Conservation (phyloP, 2,888 invertebrate species). For the Thecocarcelia acutangulata region DNA sequence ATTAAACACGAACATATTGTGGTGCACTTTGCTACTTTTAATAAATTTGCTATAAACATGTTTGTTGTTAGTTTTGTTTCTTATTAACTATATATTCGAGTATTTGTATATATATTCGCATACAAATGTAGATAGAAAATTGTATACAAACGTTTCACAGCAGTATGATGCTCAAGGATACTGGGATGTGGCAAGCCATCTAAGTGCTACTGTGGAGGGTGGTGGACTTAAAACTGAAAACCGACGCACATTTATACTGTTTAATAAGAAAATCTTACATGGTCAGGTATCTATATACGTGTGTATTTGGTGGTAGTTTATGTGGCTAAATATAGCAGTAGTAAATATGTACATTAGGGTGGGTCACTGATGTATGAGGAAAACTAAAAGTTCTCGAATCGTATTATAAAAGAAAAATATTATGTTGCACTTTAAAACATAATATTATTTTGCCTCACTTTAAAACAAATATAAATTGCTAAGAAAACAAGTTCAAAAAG, state of each 20-base stretch:
- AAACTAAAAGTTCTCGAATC: no score
- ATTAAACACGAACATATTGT: constrained; percentile 58
- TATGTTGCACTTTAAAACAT: no score
- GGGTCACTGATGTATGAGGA: no score
- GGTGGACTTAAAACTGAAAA: constrained; percentile 9
- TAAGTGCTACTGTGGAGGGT: constrained; percentile 27
- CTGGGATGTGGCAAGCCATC: constrained; percentile 6
- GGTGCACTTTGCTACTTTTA: constrained; percentile 49
- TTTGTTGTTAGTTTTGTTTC: no score
- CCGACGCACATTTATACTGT: not conserved
- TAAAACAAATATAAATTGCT: no score
- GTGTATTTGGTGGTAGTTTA: constrained; percentile 35
- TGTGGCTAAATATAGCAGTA: no score
- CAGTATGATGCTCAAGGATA: constrained; percentile 53
- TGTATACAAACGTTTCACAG: constrained; percentile 19
- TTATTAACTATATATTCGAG: no score
- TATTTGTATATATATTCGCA: not conserved
- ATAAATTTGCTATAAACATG: not conserved
- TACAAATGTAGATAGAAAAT: not conserved
- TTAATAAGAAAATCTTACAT: constrained; percentile 28
- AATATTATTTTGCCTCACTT: no score
- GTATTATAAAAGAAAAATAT: no score
- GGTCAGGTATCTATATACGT: constrained; percentile 48
- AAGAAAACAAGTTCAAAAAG: no score
- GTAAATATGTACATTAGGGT: no score